Base-by-base conservation (phyloP, 2,113 vertebrate species). In the Dipodomys spectabilis region DNA sequence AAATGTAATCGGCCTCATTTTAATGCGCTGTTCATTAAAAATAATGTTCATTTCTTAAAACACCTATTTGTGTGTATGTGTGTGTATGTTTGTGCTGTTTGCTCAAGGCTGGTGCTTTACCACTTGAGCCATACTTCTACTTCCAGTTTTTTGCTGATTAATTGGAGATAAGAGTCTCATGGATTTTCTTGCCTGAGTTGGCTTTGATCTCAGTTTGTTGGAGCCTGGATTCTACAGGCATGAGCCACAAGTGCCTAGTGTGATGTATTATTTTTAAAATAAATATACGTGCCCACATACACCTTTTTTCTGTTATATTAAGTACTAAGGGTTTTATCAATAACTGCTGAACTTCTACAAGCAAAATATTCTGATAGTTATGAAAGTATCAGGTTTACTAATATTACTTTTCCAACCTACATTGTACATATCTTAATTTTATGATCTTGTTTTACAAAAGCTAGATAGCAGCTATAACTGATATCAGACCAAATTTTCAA, bases 361-460 rank as follows among this genome's bases (percentile, higher is more conserved):
- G 65, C 44, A 64, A 64, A 84, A 94, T 11, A 92, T 4, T 57
- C 53, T 16, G 88, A 23, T 18, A 69, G 64, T 94, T 16, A 0
- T 82, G 77, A 91, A 97, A 95, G 95, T 53, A 91, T 0, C 71
- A 92, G 35, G 57, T 28, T 96, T 96, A 94, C 25, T 79, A 81
- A 72, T 35, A 27, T 84, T 62, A 6, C 82, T 94, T 84, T 94
- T 94, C 75, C 44, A 92, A 93, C 53, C 45, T 95, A 77, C 12
- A 27, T 69, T 60, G 22, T 88, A 25, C 32, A 16, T 85, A 96
- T 93, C 96, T 97, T 95, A 93, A 97, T 92, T 62, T 80, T 35
- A 90, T 93, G 90, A 97, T 89, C 65, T 96, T 73, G 97, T 93
- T 94, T 97, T 94, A 96, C 77, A 96, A 97, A 95, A 88, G 97